Evolutionary conservation across 2,888 invertebrate genomes (phyloP).

Genomic region (Allophyes oxyacanthae): DNA sequence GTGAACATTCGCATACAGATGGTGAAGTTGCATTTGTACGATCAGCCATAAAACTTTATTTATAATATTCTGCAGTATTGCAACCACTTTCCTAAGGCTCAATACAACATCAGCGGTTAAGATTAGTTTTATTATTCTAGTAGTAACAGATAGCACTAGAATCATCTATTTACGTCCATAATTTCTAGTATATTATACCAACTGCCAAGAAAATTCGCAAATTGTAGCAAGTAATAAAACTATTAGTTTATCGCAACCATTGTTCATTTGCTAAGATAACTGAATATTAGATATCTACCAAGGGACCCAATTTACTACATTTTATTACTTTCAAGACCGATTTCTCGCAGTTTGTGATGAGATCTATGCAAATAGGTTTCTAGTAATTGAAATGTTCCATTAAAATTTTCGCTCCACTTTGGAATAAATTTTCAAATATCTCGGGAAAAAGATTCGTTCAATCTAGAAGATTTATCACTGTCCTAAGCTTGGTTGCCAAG

Average conservation of each 20-base stretch:
- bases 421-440: slow-evolving; percentile 27
- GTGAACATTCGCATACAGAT: too few species aligned
- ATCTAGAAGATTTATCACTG: slow-evolving; percentile 38
- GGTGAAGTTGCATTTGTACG: too few species aligned
- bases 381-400: slow-evolving; percentile 40
- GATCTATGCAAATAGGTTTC: slow-evolving; percentile 26
- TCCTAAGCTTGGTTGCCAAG: slow-evolving; percentile 11
- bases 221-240: not conserved
- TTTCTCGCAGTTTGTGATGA: slow-evolving; percentile 14
- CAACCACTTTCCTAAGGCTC: too few species aligned
- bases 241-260: not conserved
- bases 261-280: slow-evolving; percentile 12
- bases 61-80: not conserved
- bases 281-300: slow-evolving; percentile 9
- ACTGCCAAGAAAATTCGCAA: too few species aligned
- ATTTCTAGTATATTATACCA: too few species aligned
- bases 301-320: slow-evolving; percentile 17
- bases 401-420: slow-evolving; percentile 23
- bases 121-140: slow-evolving; percentile 5
- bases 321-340: slow-evolving; percentile 23
- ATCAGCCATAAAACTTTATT: too few species aligned
- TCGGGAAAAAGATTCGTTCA: slow-evolving; percentile 13
- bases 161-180: too few species aligned
- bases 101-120: not conserved
- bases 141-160: slow-evolving; percentile 1